phyloP scores from a whole-genome alignment of 1,140 invertebrate species.

The Idris sp. region DNA sequence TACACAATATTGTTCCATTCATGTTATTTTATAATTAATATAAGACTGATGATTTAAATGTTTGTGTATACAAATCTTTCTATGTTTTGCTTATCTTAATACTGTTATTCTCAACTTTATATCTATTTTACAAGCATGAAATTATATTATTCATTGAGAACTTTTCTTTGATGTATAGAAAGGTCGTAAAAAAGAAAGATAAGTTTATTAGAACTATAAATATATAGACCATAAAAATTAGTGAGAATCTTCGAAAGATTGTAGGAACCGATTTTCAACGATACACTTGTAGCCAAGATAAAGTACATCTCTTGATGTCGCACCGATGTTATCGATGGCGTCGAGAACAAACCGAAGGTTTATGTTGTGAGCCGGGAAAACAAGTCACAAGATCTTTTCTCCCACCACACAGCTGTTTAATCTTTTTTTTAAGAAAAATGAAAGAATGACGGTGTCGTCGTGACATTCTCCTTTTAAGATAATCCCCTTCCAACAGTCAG shows the following conservation, averaged over 20 bases:
- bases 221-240: conserved; percentile 14
- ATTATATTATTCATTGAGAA: conserved; percentile 5
- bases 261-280: conserved; percentile 13
- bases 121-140: too few species aligned
- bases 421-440: conserved; percentile 31
- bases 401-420: not conserved
- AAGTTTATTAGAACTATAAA: conserved; percentile 24
- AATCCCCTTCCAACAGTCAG: conserved; percentile 44
- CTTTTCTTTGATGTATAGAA: conserved; percentile 17
- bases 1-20: too few species aligned
- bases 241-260: conserved; percentile 7
- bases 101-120: too few species aligned
- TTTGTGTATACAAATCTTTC: too few species aligned
- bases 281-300: conserved; percentile 20
- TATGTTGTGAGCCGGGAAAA: conserved; percentile 33
- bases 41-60: too few species aligned
- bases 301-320: conserved; percentile 17
- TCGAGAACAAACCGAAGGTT: conserved; percentile 38
- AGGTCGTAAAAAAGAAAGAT: conserved; percentile 16
- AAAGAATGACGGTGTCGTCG: conserved; percentile 24
- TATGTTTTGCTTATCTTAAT: too few species aligned
- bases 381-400: conserved; percentile 13
- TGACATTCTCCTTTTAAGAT: conserved; percentile 16
- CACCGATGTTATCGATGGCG: conserved; percentile 51
- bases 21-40: too few species aligned